A percentile compares a stretch with the other conserved stretches of the same genome.
phyloP scores from a whole-genome alignment of 2,888 invertebrate species.

The Scaptomyza reducta region DNA sequence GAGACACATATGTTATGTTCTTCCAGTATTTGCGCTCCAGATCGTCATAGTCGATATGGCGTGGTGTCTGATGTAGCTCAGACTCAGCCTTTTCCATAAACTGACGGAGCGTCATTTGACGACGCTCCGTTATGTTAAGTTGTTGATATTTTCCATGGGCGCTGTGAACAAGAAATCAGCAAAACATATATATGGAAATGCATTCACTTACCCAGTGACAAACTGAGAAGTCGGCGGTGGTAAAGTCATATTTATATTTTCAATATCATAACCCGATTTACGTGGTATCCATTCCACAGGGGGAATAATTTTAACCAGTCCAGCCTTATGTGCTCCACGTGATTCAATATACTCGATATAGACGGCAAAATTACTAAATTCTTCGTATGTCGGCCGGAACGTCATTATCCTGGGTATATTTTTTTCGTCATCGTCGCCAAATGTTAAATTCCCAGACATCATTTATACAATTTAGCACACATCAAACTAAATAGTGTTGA shows the following conservation, averaged over 20 bases:
- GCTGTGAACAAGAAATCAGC: slow-evolving; percentile 38
- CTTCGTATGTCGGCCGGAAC: slow-evolving; percentile 97
- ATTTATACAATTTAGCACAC: slow-evolving; percentile 36
- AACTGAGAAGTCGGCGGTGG: slow-evolving; percentile 97
- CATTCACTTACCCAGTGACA: slow-evolving; percentile 90
- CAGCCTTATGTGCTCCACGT: slow-evolving; percentile 95
- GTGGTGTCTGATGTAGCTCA: slow-evolving; percentile 88
- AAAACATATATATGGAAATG: neutral
- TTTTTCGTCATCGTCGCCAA: slow-evolving; percentile 55
- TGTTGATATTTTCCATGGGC: slow-evolving; percentile 98
- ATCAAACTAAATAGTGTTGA: slow-evolving; percentile 32
- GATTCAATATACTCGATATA: slow-evolving; percentile 96
- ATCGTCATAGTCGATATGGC: slow-evolving; percentile 93
- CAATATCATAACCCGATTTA: slow-evolving; percentile 92
- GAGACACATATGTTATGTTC: slow-evolving; percentile 97
- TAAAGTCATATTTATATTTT: slow-evolving; percentile 92
- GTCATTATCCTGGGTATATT: slow-evolving; percentile 83
- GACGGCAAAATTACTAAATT: slow-evolving; percentile 96
- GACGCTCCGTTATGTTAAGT: slow-evolving; percentile 97
- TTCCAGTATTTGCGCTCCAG: slow-evolving; percentile 98
- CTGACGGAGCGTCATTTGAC: slow-evolving; percentile 94
- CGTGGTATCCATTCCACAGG: slow-evolving; percentile 97
- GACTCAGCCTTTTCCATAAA: slow-evolving; percentile 94
- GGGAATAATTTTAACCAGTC: slow-evolving; percentile 90
- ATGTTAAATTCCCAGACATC: slow-evolving; percentile 68